A percentile compares a stretch with the other conserved stretches of the same genome.
These are phyloP conservation scores for Poeciliopsis turrubarensis DNA, from an alignment of 2,113 vertebrate genomes.

Conservation along the genomic window DNA sequence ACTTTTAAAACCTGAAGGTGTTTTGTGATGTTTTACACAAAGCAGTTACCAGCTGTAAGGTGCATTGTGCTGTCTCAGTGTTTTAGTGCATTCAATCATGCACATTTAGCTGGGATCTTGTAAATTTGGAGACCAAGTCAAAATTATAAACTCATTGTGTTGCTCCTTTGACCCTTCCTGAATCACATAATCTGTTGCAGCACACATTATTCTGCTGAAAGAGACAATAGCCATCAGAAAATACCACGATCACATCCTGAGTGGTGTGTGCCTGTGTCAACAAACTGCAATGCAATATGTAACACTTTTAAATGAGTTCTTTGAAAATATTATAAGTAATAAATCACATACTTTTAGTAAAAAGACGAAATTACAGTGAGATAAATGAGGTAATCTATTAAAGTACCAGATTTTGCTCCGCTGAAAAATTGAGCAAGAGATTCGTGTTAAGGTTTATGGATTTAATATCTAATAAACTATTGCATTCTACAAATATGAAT, in stretches of 20 bases:
- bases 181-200: background rate
- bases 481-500: background rate
- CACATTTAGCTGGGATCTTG: background rate
- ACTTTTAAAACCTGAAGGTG: background rate
- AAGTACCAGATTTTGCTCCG: background rate
- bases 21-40: background rate
- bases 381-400: background rate
- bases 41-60: background rate
- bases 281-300: too few species aligned
- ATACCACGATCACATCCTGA: background rate
- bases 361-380: background rate
- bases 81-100: background rate
- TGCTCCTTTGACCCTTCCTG: background rate
- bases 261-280: too few species aligned
- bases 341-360: background rate
- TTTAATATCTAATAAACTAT: background rate
- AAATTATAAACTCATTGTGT: background rate
- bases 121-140: background rate
- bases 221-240: background rate
- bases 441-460: background rate
- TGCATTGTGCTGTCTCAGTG: background rate
- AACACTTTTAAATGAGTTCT: background rate
- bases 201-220: background rate
- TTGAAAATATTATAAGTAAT: background rate
- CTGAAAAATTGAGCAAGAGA: background rate